Evolutionary conservation across 2,797 vertebrate species (phyloP).

Genomic region (Pangasius djambal): DNA sequence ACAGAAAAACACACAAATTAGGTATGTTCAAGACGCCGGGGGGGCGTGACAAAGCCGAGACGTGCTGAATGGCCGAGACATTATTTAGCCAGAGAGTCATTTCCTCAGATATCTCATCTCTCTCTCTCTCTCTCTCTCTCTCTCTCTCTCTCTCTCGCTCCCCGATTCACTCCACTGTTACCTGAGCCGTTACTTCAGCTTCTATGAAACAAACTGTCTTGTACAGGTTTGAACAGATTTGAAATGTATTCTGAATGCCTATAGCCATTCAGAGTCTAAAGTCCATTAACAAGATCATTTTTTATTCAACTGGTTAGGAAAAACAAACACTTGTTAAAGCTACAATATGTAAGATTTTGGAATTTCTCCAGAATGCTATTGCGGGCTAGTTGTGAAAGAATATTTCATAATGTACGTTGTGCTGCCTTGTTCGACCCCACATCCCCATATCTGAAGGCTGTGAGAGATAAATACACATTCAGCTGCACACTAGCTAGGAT

Average conservation of each 20-base stretch:
- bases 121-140: background rate
- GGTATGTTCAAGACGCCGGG: slow-evolving; percentile 25
- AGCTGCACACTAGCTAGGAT: background rate
- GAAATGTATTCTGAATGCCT: slow-evolving; percentile 11
- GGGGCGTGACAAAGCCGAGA: slow-evolving; percentile 39
- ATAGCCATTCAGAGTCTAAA: background rate
- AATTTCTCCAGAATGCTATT: background rate
- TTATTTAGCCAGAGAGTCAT: slow-evolving; percentile 23
- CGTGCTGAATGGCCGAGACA: slow-evolving; percentile 27
- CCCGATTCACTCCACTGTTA: too few relatives aligned
- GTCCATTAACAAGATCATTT: background rate
- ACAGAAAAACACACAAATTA: slow-evolving; percentile 50
- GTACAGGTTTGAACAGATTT: slow-evolving; percentile 23
- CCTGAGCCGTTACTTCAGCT: too few relatives aligned
- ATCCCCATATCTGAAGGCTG: background rate
- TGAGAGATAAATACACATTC: background rate
- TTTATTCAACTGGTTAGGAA: background rate
- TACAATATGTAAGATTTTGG: background rate
- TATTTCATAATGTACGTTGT: background rate
- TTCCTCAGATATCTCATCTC: slow-evolving; percentile 8
- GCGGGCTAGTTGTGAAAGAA: background rate
- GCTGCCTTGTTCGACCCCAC: background rate
- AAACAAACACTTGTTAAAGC: background rate
- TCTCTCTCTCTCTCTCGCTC: too few relatives aligned
- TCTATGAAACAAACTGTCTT: slow-evolving; percentile 33